Base-by-base conservation (phyloP, 2,113 vertebrate species). In the Sander lucioperca region DNA sequence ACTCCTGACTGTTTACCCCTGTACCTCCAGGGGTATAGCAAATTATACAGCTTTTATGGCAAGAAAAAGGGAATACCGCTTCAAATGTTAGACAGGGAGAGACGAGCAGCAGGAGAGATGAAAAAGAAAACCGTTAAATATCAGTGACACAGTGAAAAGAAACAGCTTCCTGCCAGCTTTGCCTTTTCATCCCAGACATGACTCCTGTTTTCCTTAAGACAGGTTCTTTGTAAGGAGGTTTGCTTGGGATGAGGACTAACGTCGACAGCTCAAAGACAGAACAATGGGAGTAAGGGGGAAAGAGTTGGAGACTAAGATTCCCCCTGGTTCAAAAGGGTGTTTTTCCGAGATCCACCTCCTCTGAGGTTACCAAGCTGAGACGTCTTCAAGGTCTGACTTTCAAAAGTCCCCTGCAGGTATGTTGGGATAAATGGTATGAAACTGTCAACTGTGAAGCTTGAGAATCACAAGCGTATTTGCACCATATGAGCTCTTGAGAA, bases 101-200 rank as follows among this genome's bases (percentile, higher is more conserved):
- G 77, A 83, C 21, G 36, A 63, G 77, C 51, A 74, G 80, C 73
- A 66, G 66, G 80, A 69, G 18, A 75, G 82, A 77, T 58, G 77
- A 91, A 84, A 78, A 88, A 82, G 59, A 86, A 66, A 83, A 85
- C 62, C 39, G 68, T 84, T 90, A 88, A 91, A 90, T 84, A 88
- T 88, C 82, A 69, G 83, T 74, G 82, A 90, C 63, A 88, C 25
- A 15, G 72, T 86, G 82, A 92, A 86, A 86, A 86, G 82, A 84
- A 89, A 81, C 85, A 66, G 86, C 84, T 90, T 91, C 84, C 86
- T 82, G 82, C 73, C 82, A 85, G n/a, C 50, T 74, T 77, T 2
- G 23, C 62, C 63, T 88, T 76, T 81, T 77, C 65, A 77, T 86
- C 83, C 27, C 74, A 83, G 86, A 86, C 47, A 59, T 11, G 79